Conservation (phyloP, 2,797 vertebrate genomes). For the Anabas testudineus region DNA sequence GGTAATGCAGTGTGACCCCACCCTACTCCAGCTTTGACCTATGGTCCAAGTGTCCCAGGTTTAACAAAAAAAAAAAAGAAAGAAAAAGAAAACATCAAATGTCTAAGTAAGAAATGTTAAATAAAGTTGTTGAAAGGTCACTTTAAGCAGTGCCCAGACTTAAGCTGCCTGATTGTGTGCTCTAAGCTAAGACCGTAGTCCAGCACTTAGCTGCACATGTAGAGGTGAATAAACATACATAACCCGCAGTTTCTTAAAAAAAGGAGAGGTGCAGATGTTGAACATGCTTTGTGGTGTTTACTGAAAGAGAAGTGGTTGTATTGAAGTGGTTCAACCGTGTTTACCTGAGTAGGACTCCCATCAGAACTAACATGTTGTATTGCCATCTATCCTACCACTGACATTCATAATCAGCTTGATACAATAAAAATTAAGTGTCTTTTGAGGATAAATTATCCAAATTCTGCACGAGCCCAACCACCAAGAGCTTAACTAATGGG, state of each 20-base stretch:
- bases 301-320: background rate
- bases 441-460: constrained; percentile 20
- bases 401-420: constrained; percentile 21
- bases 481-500: constrained; percentile 20
- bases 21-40: constrained; percentile 11
- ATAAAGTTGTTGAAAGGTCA: constrained; percentile 44
- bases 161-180: constrained; percentile 15
- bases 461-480: constrained; percentile 23
- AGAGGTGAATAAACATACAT: background rate
- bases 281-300: constrained; percentile 2
- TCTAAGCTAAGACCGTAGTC: constrained; percentile 3
- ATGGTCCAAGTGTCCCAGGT: background rate
- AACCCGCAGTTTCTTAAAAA: background rate
- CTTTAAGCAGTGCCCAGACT: constrained; percentile 7
- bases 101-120: constrained; percentile 18
- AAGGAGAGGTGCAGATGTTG: background rate
- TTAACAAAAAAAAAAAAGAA: too few relatives aligned
- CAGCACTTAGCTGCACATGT: background rate
- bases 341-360: constrained; percentile 21
- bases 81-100: background rate
- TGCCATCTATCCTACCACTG: constrained; percentile 6
- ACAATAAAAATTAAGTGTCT: constrained; percentile 1
- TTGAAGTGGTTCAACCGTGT: background rate
- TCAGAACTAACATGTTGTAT: constrained; percentile 22
- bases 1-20: constrained; percentile 13